Evolutionary conservation across 2,797 vertebrate genomes (phyloP), one percentile per base, ranked within the genome.

Genomic region (Acanthiza pusilla): DNA sequence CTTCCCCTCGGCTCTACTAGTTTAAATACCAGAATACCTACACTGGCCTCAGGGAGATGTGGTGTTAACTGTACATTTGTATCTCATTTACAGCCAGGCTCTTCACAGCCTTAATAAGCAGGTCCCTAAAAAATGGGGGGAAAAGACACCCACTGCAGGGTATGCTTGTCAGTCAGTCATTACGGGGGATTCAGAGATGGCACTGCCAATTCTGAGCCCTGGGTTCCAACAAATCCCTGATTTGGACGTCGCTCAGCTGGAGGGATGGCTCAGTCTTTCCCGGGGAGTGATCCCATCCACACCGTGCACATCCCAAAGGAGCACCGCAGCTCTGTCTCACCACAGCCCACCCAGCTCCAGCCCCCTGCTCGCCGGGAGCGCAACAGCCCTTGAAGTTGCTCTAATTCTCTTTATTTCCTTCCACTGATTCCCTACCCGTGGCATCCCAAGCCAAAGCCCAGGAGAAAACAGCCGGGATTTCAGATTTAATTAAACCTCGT

Each of bases 11-110:
- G 58, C 82, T 94, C 78, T 78, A 29, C 72, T 58, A 76, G 84
- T 92, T 96, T 95, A 95, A 96, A 96, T 78, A 92, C 40, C 76
- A 91, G 47, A 91, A 92, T 91, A 88, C 67, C 85, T 81, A 36
- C 53, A n/a, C 29, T 11, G 47, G 85, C 92, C 93, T 75, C 88
- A 40, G 93, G 89, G 79, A 94, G 34, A 60, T 50, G 18, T 13
- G 2, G 61, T 6, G 27, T 68, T 93, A 93, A 89, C 79, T 67
- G 68, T 74, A 88, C 84, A 55, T 88, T 96, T 89, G 68, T 68
- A 85, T 85, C 84, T 93, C 48, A 68, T 91, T 88, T 92, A 85
- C 29, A 89, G 72, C 22, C 73, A 77, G 81, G 81, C 68, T 92
- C 58, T 85, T 67, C 6, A 2, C 70, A 85, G 75, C 84, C 72